Percentiles rank a stretch among this genome's conserved stretches.
These are phyloP conservation scores for Gulo gulo DNA, from an alignment of 2,113 vertebrate species.

Conservation along the genomic window DNA sequence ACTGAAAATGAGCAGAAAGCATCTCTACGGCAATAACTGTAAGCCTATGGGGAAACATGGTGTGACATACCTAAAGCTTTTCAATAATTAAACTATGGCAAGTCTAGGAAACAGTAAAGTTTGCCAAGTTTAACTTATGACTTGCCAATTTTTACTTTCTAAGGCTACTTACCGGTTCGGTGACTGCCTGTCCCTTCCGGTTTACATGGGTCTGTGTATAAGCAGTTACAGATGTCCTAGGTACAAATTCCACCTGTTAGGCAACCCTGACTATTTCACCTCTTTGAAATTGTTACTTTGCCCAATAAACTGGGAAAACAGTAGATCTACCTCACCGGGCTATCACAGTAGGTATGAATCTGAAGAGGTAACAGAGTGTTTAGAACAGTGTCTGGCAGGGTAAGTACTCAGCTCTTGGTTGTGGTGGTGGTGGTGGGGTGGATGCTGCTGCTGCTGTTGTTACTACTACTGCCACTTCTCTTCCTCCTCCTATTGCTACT, in stretches of 20 bases:
- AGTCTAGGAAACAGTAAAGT: not conserved
- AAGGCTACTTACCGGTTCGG: not conserved
- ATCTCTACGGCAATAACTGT: not conserved
- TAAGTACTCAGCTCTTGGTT: not conserved
- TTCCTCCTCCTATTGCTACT: not conserved
- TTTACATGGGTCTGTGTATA: not conserved
- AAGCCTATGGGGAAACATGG: not conserved
- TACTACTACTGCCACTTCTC: not conserved
- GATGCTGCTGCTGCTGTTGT: not conserved
- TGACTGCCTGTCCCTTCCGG: not conserved
- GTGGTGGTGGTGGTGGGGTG: not conserved
- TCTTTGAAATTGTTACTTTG: not conserved
- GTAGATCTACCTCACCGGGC: not conserved
- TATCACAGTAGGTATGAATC: not conserved
- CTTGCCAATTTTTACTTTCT: not conserved
- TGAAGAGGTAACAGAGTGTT: not conserved
- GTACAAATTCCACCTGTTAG: not conserved
- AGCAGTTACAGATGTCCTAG: not conserved
- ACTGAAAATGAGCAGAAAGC: constrained; percentile 6
- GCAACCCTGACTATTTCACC: not conserved
- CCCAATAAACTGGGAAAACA: not conserved
- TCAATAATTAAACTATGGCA: constrained; percentile 19
- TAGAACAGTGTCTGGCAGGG: not conserved
- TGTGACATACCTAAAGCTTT: constrained; percentile 32
- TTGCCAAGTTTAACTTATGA: constrained; percentile 5